phyloP scores from a whole-genome alignment of 2,797 vertebrate species.

The Xyrichtys novacula region DNA sequence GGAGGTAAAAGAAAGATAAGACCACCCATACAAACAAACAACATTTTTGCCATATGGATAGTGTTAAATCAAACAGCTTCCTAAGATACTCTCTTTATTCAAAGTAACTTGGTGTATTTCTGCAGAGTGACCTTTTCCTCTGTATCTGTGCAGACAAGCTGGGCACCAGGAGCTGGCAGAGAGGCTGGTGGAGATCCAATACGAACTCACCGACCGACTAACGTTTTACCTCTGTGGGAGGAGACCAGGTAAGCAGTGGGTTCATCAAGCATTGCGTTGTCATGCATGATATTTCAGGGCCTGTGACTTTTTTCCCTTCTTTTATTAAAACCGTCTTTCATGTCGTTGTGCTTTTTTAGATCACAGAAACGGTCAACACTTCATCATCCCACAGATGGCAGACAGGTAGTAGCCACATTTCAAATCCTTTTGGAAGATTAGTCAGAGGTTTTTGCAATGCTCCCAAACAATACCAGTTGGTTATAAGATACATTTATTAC shows the following conservation, averaged over 20 bases:
- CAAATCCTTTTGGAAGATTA: not conserved
- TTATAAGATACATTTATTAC: not conserved
- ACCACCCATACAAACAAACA: not conserved
- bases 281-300: not conserved
- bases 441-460: not conserved
- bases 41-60: not conserved
- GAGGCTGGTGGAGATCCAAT: conserved; percentile 96
- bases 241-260: conserved; percentile 90
- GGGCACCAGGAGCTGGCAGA: conserved; percentile 96
- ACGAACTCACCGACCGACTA: conserved; percentile 96
- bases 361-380: conserved; percentile 97
- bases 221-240: conserved; percentile 98
- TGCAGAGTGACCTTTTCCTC: conserved; percentile 36
- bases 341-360: conserved; percentile 80
- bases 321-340: not conserved
- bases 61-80: not conserved
- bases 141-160: conserved; percentile 89
- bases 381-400: conserved; percentile 98
- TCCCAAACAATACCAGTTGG: not conserved
- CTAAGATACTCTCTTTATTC: not conserved
- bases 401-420: conserved; percentile 91
- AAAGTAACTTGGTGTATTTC: not conserved
- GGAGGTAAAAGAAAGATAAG: not conserved
- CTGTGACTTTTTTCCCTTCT: not conserved
- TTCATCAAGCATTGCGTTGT: not conserved